Evolutionary conservation across 2,113 vertebrate species (phyloP), one percentile per base, ranked within the genome.

Genomic region (Choloepus hoffmanni): DNA sequence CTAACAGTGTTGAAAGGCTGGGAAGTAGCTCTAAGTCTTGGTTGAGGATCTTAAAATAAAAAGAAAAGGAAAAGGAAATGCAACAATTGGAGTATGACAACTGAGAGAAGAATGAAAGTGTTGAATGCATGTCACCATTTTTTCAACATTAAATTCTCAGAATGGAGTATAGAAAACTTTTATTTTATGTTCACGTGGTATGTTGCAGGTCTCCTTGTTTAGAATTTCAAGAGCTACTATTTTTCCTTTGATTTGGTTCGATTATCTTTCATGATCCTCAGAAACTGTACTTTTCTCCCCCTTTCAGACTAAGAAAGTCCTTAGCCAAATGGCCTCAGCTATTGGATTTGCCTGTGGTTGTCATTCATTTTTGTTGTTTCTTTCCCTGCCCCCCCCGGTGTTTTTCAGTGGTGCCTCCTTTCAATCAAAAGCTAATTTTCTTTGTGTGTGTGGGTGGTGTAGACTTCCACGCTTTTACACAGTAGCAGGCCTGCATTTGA

Each of bases 371-470:
- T 78, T 65, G 65, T 98, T 95, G 95, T 79, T 95, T 95, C 92
- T 92, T 89, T 76, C 36, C 36, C 36, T 36, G 36, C 36, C 77
- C 95, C 87, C 93, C 98, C 92, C 92, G 78, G 90, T 90, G 96
- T 62, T 97, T 97, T 90, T 95, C 77, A 45, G 88, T 98, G 87
- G 96, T 93, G 95, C 97, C 92, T 95, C 89, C 83, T 68, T 85
- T 97, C 97, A 96, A 90, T 97, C 97, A 96, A 95, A 97, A 97
- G 91, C 83, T 98, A 95, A 98, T 98, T 98, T 98, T 97, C 98
- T 98, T 97, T 90, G 89, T 89, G 28, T 96, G 94, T 97, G 97
- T 98, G 97, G 98, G 98, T 98, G 97, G 98, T 97, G 26, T 48
- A 91, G 97, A 95, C 89, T 82, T 89, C 77, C 92, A 86, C 67